Conservation (phyloP, 1,140 invertebrate genomes). For the Solen grandis region DNA sequence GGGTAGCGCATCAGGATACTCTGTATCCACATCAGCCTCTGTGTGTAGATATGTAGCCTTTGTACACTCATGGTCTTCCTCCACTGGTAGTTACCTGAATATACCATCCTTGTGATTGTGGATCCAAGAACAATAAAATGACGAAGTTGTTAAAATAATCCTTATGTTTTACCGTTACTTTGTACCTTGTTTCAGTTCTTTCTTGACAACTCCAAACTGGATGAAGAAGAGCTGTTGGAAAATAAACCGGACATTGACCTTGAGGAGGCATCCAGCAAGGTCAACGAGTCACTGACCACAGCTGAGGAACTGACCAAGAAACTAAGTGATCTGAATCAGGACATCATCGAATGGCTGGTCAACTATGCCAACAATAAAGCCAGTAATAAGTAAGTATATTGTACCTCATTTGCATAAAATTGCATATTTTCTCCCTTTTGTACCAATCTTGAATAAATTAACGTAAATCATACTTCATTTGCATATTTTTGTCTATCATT, state of each 20-base stretch:
- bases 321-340: constrained; percentile 75
- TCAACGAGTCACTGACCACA: constrained; percentile 73
- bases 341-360: constrained; percentile 76
- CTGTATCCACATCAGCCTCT: no score
- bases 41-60: no score
- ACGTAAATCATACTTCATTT: no score
- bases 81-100: no score
- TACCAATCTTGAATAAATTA: no score
- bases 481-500: no score
- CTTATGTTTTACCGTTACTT: not conserved
- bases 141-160: no score
- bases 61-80: no score
- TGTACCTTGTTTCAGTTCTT: constrained; percentile 75
- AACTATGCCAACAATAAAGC: constrained; percentile 76
- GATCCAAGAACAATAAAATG: no score
- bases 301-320: constrained; percentile 70
- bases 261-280: constrained; percentile 70
- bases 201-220: constrained; percentile 74
- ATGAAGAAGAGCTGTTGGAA: constrained; percentile 74
- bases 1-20: no score
- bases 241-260: constrained; percentile 76
- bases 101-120: no score
- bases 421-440: no score
- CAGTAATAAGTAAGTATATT: constrained; percentile 66
- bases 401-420: not conserved